A percentile compares a stretch with the other conserved stretches of the same genome.
Conservation (phyloP, 2,797 vertebrate genomes). For the Molossus molossus region DNA sequence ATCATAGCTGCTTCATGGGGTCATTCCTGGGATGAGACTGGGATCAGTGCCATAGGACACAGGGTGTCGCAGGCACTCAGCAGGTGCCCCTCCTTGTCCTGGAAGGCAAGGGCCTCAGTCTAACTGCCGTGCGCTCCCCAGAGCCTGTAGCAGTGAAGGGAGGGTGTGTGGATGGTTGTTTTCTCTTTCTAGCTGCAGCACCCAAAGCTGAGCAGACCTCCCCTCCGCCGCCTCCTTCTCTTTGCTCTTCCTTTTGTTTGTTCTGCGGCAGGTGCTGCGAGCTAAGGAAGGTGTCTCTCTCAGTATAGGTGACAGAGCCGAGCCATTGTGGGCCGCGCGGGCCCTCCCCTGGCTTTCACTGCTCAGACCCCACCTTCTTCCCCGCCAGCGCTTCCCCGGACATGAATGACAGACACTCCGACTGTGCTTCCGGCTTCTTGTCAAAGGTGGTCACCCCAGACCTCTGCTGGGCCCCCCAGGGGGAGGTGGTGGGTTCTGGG, state of each 20-base stretch:
- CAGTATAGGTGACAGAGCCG: background rate
- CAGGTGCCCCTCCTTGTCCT: background rate
- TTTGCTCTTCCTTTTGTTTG: background rate
- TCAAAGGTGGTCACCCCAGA: background rate
- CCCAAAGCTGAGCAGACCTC: background rate
- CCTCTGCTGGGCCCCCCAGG: background rate
- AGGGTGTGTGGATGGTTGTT: background rate
- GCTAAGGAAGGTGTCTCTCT: background rate
- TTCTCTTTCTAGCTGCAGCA: background rate
- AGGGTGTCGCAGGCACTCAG: fast-evolving
- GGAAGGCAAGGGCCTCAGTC: background rate
- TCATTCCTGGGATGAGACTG: background rate
- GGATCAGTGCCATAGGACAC: background rate
- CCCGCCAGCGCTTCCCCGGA: background rate
- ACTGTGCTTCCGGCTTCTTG: background rate
- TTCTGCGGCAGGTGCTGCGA: background rate
- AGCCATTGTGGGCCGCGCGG: background rate
- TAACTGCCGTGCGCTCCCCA: background rate
- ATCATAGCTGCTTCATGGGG: background rate
- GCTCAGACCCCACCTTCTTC: background rate
- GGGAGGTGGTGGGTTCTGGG: background rate
- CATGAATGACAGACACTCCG: background rate
- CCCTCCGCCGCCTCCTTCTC: background rate
- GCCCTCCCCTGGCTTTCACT: background rate
- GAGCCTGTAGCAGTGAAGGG: background rate